These are phyloP conservation scores for Zophobas morio DNA, from an alignment of 1,140 invertebrate genomes.

Conservation along the genomic window DNA sequence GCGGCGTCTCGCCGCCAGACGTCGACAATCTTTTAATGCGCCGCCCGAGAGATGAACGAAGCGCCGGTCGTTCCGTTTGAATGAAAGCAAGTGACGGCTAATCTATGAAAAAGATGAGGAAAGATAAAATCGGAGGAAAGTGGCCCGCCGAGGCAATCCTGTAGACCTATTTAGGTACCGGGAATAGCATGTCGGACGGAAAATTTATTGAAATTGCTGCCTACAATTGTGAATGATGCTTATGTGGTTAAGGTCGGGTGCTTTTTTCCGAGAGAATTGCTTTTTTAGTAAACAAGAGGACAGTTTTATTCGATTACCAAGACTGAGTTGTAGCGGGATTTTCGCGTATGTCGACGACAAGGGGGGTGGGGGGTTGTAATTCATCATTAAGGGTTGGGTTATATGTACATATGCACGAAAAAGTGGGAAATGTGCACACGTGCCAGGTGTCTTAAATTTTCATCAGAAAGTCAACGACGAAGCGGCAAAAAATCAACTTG, in stretches of 20 bases:
- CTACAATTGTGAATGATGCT: conserved; percentile 14
- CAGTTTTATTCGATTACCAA: background rate
- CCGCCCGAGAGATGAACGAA: background rate
- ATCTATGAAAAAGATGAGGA: background rate
- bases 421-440: background rate
- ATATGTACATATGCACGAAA: background rate
- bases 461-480: too few relatives aligned
- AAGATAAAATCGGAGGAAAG: conserved; percentile 22
- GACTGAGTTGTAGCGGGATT: background rate
- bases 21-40: conserved; percentile 12
- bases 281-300: background rate
- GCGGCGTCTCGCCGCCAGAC: background rate
- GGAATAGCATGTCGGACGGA: background rate
- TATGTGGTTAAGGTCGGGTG: background rate
- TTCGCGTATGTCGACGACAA: background rate
- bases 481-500: too few relatives aligned
- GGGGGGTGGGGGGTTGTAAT: too few relatives aligned
- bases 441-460: too few relatives aligned
- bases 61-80: background rate
- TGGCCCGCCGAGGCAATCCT: conserved; percentile 10
- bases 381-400: too few relatives aligned
- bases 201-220: conserved; percentile 7
- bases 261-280: background rate
- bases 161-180: background rate
- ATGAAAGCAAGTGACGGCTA: conserved; percentile 4